Base-by-base conservation (phyloP, 2,888 invertebrate species). In the Cantharis nigra region DNA sequence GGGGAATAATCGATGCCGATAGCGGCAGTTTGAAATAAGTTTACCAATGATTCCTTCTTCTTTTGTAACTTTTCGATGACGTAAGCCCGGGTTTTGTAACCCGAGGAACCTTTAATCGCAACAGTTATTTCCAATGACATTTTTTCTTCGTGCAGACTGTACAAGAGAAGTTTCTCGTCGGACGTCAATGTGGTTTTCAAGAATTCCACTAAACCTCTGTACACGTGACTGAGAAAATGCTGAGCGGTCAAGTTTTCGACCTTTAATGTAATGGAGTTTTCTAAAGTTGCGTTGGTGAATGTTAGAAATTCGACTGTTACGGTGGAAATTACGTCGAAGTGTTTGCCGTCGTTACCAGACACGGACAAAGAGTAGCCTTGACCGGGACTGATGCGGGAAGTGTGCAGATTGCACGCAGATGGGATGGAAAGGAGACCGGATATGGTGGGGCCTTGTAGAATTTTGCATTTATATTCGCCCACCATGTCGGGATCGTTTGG, bases 401-500 rank as follows among this genome's bases (percentile, higher is more conserved):
- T 93, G 83, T 94, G 93, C 79, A 98, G 90, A 85, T 95, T 94
- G 87, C 98, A 98, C 64, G 92, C 94, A 74, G 91, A 90, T 70
- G 93, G 93, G 74, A 98, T 95, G 71, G 90, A 92, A 14, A 96
- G 89, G 63, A 94, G 88, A 0, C 92, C 91, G 71, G 90, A 86
- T 13, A 92, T 90, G 80, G 90, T 92, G 82, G 89, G 92, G 85
- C 88, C 92, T 87, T 90, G 93, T 83, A 96, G 89, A 80, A 97
- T 93, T 86, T 93, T 93, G 86, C 98, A 98, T 84, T 91, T 93
- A 85, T 98, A 98, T 84, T 96, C 94, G 3, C 98, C 98, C 72
- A 93, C 92, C n/a, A 92, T 92, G 87, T 98, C 98, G 0, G 94
- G 93, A 89, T 98, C 98, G 85, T 96, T 95, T 0, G 98, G 98